Percentiles rank a stretch among this genome's conserved stretches.
phyloP scores from a whole-genome alignment of 1,140 invertebrate genomes.

The Leptoteleia sp. region DNA sequence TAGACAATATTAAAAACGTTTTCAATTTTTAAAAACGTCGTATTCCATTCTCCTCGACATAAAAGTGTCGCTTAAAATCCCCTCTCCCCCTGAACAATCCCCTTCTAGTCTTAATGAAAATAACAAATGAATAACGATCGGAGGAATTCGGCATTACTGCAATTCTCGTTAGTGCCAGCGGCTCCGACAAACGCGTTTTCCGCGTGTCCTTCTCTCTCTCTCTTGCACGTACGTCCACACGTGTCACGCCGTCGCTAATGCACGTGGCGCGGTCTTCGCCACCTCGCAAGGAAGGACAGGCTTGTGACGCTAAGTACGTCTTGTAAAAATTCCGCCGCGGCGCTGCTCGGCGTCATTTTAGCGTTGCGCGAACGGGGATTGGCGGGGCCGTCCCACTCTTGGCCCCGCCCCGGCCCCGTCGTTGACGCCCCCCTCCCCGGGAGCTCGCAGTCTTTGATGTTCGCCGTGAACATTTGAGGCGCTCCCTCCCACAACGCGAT shows the following conservation, averaged over 20 bases:
- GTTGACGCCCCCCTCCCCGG: slow-evolving; percentile 27
- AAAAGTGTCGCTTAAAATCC: too few species aligned
- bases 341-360: slow-evolving; percentile 75
- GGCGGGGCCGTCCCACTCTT: slow-evolving; percentile 33
- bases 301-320: slow-evolving; percentile 79
- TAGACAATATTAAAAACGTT: too few species aligned
- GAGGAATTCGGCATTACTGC: slow-evolving; percentile 42
- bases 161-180: slow-evolving; percentile 63
- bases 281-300: slow-evolving; percentile 47
- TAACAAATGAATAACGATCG: slow-evolving; percentile 52
- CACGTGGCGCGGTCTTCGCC: slow-evolving; percentile 44
- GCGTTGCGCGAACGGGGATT: slow-evolving; percentile 41
- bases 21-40: too few species aligned
- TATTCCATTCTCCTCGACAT: too few species aligned
- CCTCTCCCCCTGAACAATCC: too few species aligned
- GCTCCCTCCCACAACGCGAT: slow-evolving; percentile 66
- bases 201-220: slow-evolving; percentile 7
- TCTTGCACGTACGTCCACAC: slow-evolving; percentile 27
- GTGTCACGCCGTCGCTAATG: slow-evolving; percentile 53
- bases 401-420: slow-evolving; percentile 3
- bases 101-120: slow-evolving; percentile 47
- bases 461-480: slow-evolving; percentile 46
- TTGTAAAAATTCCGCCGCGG: slow-evolving; percentile 80
- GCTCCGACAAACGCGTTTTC: slow-evolving; percentile 51
- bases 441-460: slow-evolving; percentile 59